Percentiles rank a stretch among this genome's conserved stretches.
Evolutionary conservation across 2,113 vertebrate genomes (phyloP).

Genomic region (Pogona vitticeps): DNA sequence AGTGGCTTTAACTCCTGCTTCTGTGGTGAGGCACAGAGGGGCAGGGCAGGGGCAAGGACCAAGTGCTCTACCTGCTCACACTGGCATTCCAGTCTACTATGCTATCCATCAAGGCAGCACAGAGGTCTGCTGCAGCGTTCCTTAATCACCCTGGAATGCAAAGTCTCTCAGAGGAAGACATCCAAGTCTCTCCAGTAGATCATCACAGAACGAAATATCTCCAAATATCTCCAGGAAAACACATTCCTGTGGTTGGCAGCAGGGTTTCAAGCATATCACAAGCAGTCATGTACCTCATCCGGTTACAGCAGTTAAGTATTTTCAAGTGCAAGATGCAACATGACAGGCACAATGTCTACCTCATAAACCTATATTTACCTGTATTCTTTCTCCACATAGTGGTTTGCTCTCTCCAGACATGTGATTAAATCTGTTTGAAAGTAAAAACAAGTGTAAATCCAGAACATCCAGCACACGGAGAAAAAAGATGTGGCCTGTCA

Average conservation of each 20-base stretch:
- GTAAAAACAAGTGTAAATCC: slow-evolving; percentile 55
- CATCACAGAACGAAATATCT: background rate
- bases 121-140: slow-evolving; percentile 22
- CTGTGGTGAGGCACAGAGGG: too few relatives aligned
- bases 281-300: background rate
- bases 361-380: slow-evolving; percentile 75
- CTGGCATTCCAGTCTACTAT: slow-evolving; percentile 22
- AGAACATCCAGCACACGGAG: background rate
- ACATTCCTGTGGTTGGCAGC: slow-evolving; percentile 14
- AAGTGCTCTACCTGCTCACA: background rate
- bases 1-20: background rate
- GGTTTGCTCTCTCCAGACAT: slow-evolving; percentile 82
- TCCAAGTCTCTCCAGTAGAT: background rate
- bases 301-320: background rate
- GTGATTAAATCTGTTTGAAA: slow-evolving; percentile 85
- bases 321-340: slow-evolving; percentile 23
- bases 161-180: slow-evolving; percentile 17
- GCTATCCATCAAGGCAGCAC: slow-evolving; percentile 16
- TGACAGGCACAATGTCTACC: slow-evolving; percentile 20
- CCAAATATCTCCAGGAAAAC: slow-evolving; percentile 9
- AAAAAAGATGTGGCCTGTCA: slow-evolving; percentile 28
- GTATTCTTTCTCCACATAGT: slow-evolving; percentile 78
- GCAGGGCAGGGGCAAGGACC: slow-evolving; percentile 25
- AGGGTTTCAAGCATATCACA: background rate
- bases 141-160: background rate